Evolutionary conservation across 2,797 vertebrate genomes (phyloP).

Genomic region (Microctenopoma lineatum): DNA sequence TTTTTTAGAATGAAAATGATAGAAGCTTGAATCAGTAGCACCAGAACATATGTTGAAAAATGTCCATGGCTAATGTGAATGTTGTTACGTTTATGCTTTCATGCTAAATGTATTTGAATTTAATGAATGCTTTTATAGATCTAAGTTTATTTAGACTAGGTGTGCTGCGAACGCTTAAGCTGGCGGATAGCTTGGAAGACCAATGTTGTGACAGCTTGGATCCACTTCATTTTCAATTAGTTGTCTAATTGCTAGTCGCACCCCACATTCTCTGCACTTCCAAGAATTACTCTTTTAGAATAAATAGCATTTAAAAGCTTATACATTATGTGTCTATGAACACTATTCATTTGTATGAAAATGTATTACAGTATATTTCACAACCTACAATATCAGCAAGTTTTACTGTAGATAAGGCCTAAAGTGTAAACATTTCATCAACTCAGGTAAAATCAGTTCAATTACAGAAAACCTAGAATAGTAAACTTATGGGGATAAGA

Average conservation of each 20-base stretch:
- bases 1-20: too few species aligned
- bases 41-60: too few species aligned
- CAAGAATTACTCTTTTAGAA: neutral
- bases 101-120: neutral
- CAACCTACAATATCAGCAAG: neutral
- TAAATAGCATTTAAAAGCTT: neutral
- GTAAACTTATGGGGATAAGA: constrained; percentile 35
- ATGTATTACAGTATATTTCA: constrained; percentile 16
- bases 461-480: constrained; percentile 19
- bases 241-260: neutral
- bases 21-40: too few species aligned
- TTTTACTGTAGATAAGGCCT: too few species aligned
- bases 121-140: neutral
- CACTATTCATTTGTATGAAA: constrained; percentile 12
- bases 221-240: constrained; percentile 67
- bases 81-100: neutral
- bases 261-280: neutral
- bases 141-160: neutral
- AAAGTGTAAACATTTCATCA: constrained; percentile 5
- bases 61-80: constrained; percentile 4
- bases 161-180: neutral
- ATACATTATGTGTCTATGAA: neutral
- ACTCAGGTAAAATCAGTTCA: neutral
- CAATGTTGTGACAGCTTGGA: constrained; percentile 51
- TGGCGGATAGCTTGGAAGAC: constrained; percentile 18